Base-by-base conservation (phyloP, 2,797 vertebrate genomes). In the Sylvia borin region DNA sequence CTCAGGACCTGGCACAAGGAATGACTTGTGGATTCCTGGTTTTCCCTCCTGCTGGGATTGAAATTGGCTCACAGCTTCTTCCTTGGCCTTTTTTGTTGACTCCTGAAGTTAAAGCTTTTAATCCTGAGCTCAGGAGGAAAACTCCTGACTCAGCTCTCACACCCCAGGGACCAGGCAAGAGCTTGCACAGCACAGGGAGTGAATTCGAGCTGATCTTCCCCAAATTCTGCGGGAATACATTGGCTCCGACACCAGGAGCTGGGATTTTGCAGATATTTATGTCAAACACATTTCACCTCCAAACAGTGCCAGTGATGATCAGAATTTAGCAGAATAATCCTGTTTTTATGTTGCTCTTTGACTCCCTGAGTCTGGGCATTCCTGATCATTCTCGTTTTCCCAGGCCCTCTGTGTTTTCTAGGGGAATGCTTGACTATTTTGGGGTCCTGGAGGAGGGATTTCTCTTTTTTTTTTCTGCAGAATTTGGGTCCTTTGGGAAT, bases 141-240 rank as follows among this genome's bases (percentile, higher is more conserved):
- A 64, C 11, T 25, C 73, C 70, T 65, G 71, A 95, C 64, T 93
- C 90, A 93, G 92, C 87, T 40, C 53, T 70, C 58, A 11, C 71
- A 40, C 40, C 38, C 36, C 60, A 34, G 64, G 51, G 66, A 50
- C 50, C 54, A 53, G 64, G 13, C 64, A 47, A 62, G 81, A 38
- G 21, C 62, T 38, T 40, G 62, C 34, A 13, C 34, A 45, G 32
- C 16, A 5, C 27, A 13, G 62, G 11, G 58, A 78, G 32, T 29
- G 78, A 68, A 72, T 58, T 93, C 1, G 31, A 95, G 51, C 27
- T 40, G 9, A 20, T 79, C n/a, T 78, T 51, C 43, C 68, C 55
- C 13, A 21, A 36, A 72, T 38, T 40, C 64, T 43, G 47, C 32
- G 7, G 50, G 71, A 72, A 68, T 22, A 10, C 60, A 85, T 34